Percentiles rank a stretch among this genome's conserved stretches.
These are phyloP conservation scores for Cryptocephalus primarius DNA, from an alignment of 2,888 invertebrate species.

Conservation along the genomic window DNA sequence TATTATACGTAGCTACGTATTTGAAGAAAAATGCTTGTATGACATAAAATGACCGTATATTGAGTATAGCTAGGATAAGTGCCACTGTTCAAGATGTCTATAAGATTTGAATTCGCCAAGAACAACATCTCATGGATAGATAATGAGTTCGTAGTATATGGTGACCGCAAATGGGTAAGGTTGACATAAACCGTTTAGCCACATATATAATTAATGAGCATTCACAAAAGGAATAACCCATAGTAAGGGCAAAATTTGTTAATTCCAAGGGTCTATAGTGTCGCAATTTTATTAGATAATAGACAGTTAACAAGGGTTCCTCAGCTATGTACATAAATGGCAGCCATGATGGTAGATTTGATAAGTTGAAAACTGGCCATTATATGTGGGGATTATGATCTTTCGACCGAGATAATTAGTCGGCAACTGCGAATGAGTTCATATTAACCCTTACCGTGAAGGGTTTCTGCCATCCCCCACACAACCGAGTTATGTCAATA, in stretches of 20 bases:
- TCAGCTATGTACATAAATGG: conserved; percentile 31
- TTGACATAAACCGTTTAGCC: too few species aligned
- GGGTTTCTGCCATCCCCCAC: conserved; percentile 23
- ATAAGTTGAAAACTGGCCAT: conserved; percentile 38
- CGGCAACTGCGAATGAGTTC: conserved; percentile 36
- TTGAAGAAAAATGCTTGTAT: too few species aligned
- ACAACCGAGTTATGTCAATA: conserved; percentile 36
- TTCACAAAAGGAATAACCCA: conserved; percentile 8
- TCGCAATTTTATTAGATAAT: conserved; percentile 30
- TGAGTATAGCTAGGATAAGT: too few species aligned
- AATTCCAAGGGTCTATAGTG: conserved; percentile 22
- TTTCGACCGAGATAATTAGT: conserved; percentile 40
- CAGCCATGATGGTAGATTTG: conserved; percentile 38
- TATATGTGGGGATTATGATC: conserved; percentile 40
- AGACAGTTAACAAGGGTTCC: conserved; percentile 25
- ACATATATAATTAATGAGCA: background rate
- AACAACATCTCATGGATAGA: too few species aligned
- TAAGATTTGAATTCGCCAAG: too few species aligned
- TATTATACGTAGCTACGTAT: too few species aligned
- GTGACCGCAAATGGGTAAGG: too few species aligned
- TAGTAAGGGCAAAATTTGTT: conserved; percentile 17
- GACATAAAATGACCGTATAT: too few species aligned
- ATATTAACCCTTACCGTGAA: conserved; percentile 37
- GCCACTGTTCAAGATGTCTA: too few species aligned
- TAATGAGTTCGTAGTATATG: too few species aligned